Conservation (phyloP, 1,140 invertebrate genomes). For the Listronotus oregonensis region DNA sequence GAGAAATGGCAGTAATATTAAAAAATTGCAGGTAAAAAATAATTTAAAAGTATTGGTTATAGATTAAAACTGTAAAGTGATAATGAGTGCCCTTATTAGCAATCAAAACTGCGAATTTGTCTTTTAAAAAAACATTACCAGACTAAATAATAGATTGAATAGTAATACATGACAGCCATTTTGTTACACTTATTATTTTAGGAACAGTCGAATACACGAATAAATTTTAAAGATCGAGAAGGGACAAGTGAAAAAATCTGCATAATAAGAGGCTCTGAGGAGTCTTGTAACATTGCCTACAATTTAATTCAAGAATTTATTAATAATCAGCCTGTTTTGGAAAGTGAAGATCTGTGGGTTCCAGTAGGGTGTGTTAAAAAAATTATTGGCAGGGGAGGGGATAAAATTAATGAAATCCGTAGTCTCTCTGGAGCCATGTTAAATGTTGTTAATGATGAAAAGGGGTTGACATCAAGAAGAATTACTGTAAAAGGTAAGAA, state of each 20-base stretch:
- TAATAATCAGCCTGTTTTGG: slow-evolving; percentile 67
- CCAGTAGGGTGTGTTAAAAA: slow-evolving; percentile 66
- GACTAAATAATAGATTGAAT: no score
- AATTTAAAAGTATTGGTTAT: no score
- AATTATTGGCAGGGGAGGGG: slow-evolving; percentile 74
- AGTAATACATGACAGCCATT: no score
- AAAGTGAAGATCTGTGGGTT: slow-evolving; percentile 68
- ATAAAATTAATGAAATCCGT: slow-evolving; percentile 71
- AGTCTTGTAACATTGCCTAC: slow-evolving; percentile 70
- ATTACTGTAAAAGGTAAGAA: slow-evolving; percentile 56
- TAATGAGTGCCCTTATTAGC: no score
- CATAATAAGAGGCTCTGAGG: slow-evolving; percentile 66
- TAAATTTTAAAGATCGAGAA: slow-evolving; percentile 66
- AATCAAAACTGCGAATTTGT: no score
- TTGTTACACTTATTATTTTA: slow-evolving; percentile 4
- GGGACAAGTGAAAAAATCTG: slow-evolving; percentile 63
- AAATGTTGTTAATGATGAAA: slow-evolving; percentile 55
- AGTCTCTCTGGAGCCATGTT: slow-evolving; percentile 68
- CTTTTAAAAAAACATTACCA: no score
- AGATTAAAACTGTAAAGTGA: no score
- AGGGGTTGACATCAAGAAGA: slow-evolving; percentile 35
- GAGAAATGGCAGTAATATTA: slow-evolving; percentile 68
- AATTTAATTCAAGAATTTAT: slow-evolving; percentile 73
- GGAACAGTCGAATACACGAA: slow-evolving; percentile 68
- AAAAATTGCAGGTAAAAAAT: slow-evolving; percentile 64